Base-by-base conservation (phyloP, 2,888 invertebrate species). In the Tinea pellionella region DNA sequence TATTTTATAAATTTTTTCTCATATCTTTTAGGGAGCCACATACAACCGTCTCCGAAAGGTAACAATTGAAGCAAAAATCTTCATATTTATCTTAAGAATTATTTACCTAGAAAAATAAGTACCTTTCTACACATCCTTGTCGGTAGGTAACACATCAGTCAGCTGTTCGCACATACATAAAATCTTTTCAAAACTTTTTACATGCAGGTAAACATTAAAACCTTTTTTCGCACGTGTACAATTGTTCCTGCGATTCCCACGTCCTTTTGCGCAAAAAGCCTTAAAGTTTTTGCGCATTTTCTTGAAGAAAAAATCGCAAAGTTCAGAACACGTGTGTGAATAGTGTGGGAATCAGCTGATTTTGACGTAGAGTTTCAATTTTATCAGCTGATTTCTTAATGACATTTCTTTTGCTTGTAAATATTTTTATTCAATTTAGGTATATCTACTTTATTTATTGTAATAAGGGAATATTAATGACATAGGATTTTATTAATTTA, bases 281-380 rank as follows among this genome's bases (percentile, higher is more conserved):
- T 66, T 62, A 64, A 66, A 66, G 66, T 69, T 74, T 76, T 77
- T 78, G 69, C 64, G 24, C 65, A 69, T 69, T 65, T 72, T 72
- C 68, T 68, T 60, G 69, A 73, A 70, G 79, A 78, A 80, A 77
- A 74, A 67, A 77, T 67, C 69, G 69, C 13, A n/a, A 55, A 57
- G 70, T 71, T 72, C 66, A 71, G 68, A n/a, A 73, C 81, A 79
- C 78, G 77, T 80, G 78, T 74, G 72, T 66, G 63, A 65, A 69
- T 69, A 64, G 70, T 75, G 72, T 80, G 77, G 72, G 78, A 77
- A 80, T 79, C 82, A 81, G 81, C 80, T 80, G 80, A 78, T 62
- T 60, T 61, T 57, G 59, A 60, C 51, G 43, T 59, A 51, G 6
- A 2, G 9, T 53, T 24, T n/a, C 3, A 53, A 24, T 4, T 59